Base-by-base conservation (phyloP, 2,113 vertebrate species). In the Martes martes region DNA sequence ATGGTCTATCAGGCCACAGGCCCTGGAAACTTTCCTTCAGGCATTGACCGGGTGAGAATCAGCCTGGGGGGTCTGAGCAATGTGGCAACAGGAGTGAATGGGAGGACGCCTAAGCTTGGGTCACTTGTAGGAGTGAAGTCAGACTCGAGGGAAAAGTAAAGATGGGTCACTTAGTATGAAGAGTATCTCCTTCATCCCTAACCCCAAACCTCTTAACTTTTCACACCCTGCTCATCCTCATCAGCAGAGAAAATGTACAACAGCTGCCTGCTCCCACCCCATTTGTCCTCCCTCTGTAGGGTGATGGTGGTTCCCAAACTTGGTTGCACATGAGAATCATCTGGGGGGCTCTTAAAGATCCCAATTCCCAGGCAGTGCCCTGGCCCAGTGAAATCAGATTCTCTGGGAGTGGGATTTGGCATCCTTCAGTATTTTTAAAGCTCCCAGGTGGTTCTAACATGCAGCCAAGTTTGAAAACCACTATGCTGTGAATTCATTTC, bases 1-100 rank as follows among this genome's bases (percentile, higher is more conserved):
- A 52, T 18, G 42, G 36, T 92, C 92, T 97, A 26, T 96, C 36
- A 42, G 79, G 36, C 74, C 36, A 19, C n/a, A 52, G 83, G 36
- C 87, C 47, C 63, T 42, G 39, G 2, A 26, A 71, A 31, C 88
- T 94, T 88, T 69, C 87, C 82, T 84, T 18, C 0, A 1, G 86
- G 23, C 78, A 74, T 23, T 89, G 89, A 73, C 57, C 1, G 1
- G 1, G 10, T 83, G 87, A 86, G 73, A 2, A 5, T 57, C 45
- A 45, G 61, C 36, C 45, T 67, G 63, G 59, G 85, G 76, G 47
- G 9, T 82, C 39, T 63, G 74, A 76, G 50, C 55, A 36, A 16
- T 6, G 11, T n/a, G 52, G 65, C 21, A 59, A 61, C 47, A 97
- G 28, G 63, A 47, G 31, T 0, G 0, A 21, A 21, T 83, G 87